These are phyloP conservation scores for Mallotus villosus DNA, from an alignment of 2,797 vertebrate genomes.

Conservation along the genomic window DNA sequence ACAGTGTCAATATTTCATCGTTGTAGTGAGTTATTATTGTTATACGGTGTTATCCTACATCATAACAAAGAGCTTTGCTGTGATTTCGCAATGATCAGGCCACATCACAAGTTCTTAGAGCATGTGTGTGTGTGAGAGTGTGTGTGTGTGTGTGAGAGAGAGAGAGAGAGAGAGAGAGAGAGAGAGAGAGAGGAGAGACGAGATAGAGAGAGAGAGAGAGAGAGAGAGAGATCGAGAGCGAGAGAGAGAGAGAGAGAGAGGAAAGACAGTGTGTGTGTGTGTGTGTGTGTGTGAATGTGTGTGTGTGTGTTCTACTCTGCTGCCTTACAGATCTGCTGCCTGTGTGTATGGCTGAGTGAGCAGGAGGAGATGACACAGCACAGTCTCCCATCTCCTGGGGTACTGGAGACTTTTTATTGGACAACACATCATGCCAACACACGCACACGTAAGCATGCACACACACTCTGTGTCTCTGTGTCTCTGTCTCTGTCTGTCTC, in stretches of 20 bases:
- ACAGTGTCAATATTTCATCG: no score
- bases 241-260: neutral
- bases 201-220: slow-evolving; percentile 19
- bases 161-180: neutral
- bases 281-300: neutral
- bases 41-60: neutral
- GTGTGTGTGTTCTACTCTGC: slow-evolving; percentile 7
- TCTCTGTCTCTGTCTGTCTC: no score
- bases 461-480: no score
- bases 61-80: neutral
- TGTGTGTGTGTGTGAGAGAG: neutral
- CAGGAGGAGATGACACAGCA: slow-evolving; percentile 21
- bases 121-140: neutral
- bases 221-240: neutral
- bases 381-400: slow-evolving; percentile 1
- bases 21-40: no score
- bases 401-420: slow-evolving; percentile 43
- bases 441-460: no score
- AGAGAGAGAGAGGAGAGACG: slow-evolving; percentile 21
- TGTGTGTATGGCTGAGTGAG: slow-evolving; percentile 17
- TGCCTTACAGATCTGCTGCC: slow-evolving; percentile 4
- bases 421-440: slow-evolving; percentile 28
- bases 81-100: no score
- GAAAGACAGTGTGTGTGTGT: slow-evolving; percentile 10
- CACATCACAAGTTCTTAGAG: no score